Base-by-base conservation (phyloP, 2,113 vertebrate species). In the Polypterus bichir region DNA sequence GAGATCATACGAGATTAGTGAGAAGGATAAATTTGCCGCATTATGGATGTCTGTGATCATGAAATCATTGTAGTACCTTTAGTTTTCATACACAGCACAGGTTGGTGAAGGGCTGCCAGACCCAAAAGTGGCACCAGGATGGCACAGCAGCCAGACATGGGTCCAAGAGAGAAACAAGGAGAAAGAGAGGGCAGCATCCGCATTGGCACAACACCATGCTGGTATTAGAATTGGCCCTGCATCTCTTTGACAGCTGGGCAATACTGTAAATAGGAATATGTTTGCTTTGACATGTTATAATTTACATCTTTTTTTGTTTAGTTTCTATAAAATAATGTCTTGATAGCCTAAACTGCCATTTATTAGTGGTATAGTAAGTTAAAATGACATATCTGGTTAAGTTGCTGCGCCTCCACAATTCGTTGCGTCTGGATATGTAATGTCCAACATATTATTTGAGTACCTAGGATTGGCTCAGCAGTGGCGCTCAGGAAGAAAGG, bases 401-500 rank as follows among this genome's bases (percentile, higher is more conserved):
- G 51, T 53, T 44, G 7, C 7, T 46, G 44, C 27, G 27, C 27
- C 27, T 27, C 27, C 27, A 27, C 27, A 27, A 27, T 27, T 27
- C 27, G 27, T 27, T 2, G 27, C 27, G 27, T 27, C 27, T 27
- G 27, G 27, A 27, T 44, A 2, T 45, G 8, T 5, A 49, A 9
- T 54, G 65, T 81, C 88, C 59, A 27, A 27, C 27, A 27, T 27
- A 27, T 27, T 27, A 27, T 27, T 27, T 27, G 27, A 27, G 27
- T 27, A 97, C 94, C 86, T 71, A 79, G 64, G 1, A 73, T 74
- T 9, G 77, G 75, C 81, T 92, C 82, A 0, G 69, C 76, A 68
- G 83, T 86, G 1, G 83, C 92, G 0, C 89, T 86, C 65, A 97
- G 89, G 49, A 79, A 66, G 54, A 98, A 94, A 4, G 91, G 86